These are phyloP conservation scores for Dioctria rufipes DNA, from an alignment of 2,888 invertebrate genomes.

Conservation along the genomic window DNA sequence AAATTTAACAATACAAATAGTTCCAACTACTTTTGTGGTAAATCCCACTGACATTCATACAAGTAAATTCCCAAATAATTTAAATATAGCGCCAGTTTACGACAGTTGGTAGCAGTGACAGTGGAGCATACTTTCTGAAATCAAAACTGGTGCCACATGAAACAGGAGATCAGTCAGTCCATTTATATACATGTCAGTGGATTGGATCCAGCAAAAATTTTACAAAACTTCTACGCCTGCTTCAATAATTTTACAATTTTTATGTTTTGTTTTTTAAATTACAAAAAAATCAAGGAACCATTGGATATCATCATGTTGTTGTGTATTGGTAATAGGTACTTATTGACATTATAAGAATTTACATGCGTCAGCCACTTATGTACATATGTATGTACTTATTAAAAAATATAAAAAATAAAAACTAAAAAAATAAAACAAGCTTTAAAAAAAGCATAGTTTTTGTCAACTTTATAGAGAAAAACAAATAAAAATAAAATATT, in stretches of 20 bases:
- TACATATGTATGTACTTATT: neutral
- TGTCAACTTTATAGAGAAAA: slow-evolving; percentile 12
- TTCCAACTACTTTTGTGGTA: too few species aligned
- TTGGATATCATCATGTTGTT: slow-evolving; percentile 1
- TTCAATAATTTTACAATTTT: too few species aligned
- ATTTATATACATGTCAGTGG: too few species aligned
- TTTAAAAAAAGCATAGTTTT: slow-evolving; percentile 1
- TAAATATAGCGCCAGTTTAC: too few species aligned
- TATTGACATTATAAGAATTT: slow-evolving; percentile 27
- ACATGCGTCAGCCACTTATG: slow-evolving; percentile 24
- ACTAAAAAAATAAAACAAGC: neutral
- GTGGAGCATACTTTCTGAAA: too few species aligned
- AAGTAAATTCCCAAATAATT: too few species aligned
- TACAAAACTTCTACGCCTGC: neutral
- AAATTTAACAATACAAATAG: too few species aligned
- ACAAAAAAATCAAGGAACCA: neutral
- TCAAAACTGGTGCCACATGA: too few species aligned
- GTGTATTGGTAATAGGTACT: slow-evolving; percentile 5
- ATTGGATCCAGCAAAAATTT: neutral
- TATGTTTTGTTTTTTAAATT: neutral
- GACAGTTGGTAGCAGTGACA: too few species aligned
- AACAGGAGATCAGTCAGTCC: too few species aligned
- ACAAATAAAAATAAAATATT: slow-evolving; percentile 25
- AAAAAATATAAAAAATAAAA: neutral
- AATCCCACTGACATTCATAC: too few species aligned